Evolutionary conservation across 2,888 invertebrate species (phyloP), one percentile per base, ranked within the genome.

Genomic region (Thumatha senex): DNA sequence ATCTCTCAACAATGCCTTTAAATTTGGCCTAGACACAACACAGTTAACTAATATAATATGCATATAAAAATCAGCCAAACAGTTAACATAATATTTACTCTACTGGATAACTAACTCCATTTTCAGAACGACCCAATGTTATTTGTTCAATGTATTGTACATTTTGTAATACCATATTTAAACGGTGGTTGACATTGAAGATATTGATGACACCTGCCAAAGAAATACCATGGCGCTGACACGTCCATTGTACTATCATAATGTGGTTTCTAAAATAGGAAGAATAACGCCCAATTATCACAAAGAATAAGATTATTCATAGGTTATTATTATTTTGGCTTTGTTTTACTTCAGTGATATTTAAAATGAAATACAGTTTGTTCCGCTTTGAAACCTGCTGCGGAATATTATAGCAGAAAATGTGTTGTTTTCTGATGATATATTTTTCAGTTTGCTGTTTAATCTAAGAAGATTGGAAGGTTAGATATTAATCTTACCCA

Each of bases 111-210:
- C 9, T 15, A 76, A 56, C 46, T 53, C 63, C 56, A 58, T 68
- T 76, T 78, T 80, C 75, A 78, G 76, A 59, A 60, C 58, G 48
- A 61, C 59, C 52, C 42, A 51, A 57, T 54, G 74, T 73, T 80
- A 72, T 82, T 84, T 76, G 65, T 63, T 58, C 61, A 74, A 67
- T 61, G 68, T 72, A 31, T 31, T 72, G 40, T 60, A 54, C 15
- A 65, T 72, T 73, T 72, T 74, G 77, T 77, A 81, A 82, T 66
- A 78, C 67, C 56, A 60, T 74, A 78, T 74, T 81, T 77, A 64
- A 76, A 75, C 60, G 67, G 70, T 52, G 54, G 54, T 58, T 77
- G 84, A 69, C 86, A 85, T 87, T 86, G 85, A 77, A 70, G 72
- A 54, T 57, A 63, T 56, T 62, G 51, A 61, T 61, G 59, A 58